These are phyloP conservation scores for Sthenelais limicola DNA, from an alignment of 2,888 invertebrate species.

Conservation along the genomic window DNA sequence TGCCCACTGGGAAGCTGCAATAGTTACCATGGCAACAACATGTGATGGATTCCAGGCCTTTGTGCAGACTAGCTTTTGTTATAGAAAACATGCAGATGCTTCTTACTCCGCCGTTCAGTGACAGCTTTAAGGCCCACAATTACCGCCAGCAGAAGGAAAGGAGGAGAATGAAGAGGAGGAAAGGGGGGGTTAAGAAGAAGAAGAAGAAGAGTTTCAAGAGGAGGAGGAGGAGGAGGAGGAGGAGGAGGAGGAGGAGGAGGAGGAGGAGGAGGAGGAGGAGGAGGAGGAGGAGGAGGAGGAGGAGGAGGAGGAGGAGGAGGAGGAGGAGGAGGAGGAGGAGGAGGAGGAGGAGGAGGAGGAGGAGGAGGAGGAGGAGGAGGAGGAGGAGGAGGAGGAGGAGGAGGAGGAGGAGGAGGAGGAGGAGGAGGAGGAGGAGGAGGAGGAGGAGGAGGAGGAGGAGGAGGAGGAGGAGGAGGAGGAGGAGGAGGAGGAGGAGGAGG, in stretches of 20 bases:
- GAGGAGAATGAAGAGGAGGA: not conserved
- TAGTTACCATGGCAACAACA: too few relatives aligned
- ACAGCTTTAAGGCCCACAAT: too few relatives aligned
- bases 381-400: not conserved
- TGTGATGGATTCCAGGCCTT: too few relatives aligned
- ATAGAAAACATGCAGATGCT: too few relatives aligned
- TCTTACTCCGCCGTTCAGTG: too few relatives aligned
- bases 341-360: not conserved
- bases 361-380: not conserved
- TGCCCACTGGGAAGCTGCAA: too few relatives aligned
- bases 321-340: not conserved
- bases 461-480: not conserved
- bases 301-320: conserved; percentile 9
- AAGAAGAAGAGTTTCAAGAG: not conserved
- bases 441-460: not conserved
- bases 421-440: not conserved
- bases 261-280: conserved; percentile 5
- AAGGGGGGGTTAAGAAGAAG: not conserved
- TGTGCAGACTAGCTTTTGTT: too few relatives aligned
- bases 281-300: not conserved
- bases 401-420: not conserved
- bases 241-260: not conserved
- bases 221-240: not conserved
- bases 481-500: not conserved
- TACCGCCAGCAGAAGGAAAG: not conserved